Base-by-base conservation (phyloP, 92 coral and sea anemone genomes). In the Pocillopora grandis region DNA sequence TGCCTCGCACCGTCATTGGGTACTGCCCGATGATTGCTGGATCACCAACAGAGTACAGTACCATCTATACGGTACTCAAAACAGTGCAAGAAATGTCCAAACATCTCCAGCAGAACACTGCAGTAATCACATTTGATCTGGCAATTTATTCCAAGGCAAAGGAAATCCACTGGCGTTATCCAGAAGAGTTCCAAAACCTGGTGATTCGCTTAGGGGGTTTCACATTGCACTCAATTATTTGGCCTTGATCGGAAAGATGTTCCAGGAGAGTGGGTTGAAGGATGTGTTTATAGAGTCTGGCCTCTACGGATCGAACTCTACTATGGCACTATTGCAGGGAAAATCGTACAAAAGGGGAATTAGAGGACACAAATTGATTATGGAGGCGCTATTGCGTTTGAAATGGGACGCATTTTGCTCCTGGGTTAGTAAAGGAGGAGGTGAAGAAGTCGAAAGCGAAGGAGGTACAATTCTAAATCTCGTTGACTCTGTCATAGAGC, bases 21-120 rank as follows among this genome's bases (percentile, higher is more conserved):
- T 92, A 92, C 71, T 92, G 91, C 68, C 95, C 89, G 67, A 83
- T 92, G 92, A 92, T 92, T 27, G 65, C 84, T 33, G 93, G 91
- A 20, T 87, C 89, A 1, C 72, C 89, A 2, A 77, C 93, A 42
- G 23, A 23, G 23, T 23, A 23, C 23, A 23, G 23, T 23, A 23
- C 23, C 23, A 23, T 23, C 23, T 23, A 23, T 23, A 23, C 23
- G 23, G 23, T 23, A 23, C 23, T 23, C 23, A 23, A 23, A 23
- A 23, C 23, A 23, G 0, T 23, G 23, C 23, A 23, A 23, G 23
- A 23, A 23, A 23, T 23, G 23, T 23, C 23, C 23, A 23, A 23
- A 23, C 23, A 23, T 23, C 23, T 23, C 23, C 23, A 23, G 23
- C 23, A 23, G 23, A 23, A 23, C 23, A 23, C 23, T 23, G 23